These are phyloP conservation scores for Raphicerus campestris DNA, from an alignment of 2,113 vertebrate species.

Conservation along the genomic window DNA sequence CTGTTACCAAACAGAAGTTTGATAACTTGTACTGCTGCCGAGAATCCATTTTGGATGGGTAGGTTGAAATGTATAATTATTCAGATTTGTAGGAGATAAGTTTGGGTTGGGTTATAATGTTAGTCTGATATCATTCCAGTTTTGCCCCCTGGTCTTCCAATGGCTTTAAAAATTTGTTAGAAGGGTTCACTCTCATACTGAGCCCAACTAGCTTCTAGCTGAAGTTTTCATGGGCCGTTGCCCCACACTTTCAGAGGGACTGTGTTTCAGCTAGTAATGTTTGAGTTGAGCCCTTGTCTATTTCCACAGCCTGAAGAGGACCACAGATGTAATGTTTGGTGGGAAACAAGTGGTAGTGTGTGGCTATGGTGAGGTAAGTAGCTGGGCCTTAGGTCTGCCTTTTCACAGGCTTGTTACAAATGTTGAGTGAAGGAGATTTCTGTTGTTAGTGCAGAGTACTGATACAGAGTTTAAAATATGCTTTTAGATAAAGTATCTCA, in stretches of 20 bases:
- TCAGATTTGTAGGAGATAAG: neutral
- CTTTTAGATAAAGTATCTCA: neutral
- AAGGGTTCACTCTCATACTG: neutral
- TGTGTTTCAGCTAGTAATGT: constrained; percentile 32
- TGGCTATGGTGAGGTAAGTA: constrained; percentile 97
- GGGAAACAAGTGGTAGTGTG: constrained; percentile 98
- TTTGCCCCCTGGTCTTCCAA: neutral
- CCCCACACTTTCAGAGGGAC: neutral
- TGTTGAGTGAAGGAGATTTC: neutral
- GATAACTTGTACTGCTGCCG: constrained; percentile 99
- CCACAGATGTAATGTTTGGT: constrained; percentile 99
- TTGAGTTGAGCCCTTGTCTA: constrained; percentile 62
- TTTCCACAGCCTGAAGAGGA: constrained; percentile 93
- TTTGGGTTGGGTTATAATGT: accelerated
- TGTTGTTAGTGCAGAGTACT: neutral
- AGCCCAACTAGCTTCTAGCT: neutral
- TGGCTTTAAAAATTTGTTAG: neutral
- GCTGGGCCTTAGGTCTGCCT: constrained; percentile 22
- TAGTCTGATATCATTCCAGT: neutral
- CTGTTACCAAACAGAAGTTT: constrained; percentile 99
- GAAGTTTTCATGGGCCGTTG: neutral
- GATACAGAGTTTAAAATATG: neutral
- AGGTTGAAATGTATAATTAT: constrained; percentile 66
- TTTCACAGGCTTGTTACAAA: neutral
- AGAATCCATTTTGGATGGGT: constrained; percentile 98